Percentiles rank a stretch among this genome's conserved stretches.
Conservation (phyloP, 2,797 vertebrate genomes). For the Okamejei kenojei region DNA sequence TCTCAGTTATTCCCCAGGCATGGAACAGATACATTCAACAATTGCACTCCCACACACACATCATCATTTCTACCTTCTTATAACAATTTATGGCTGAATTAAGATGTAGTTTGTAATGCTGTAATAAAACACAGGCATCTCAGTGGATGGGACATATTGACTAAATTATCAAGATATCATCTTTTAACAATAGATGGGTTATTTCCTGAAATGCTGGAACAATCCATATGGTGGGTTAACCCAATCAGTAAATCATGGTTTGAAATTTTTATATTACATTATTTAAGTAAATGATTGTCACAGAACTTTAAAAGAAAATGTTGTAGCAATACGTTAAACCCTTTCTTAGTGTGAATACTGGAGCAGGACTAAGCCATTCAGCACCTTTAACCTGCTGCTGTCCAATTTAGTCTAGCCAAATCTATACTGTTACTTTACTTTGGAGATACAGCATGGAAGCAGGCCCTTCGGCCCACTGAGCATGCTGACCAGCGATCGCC, state of each 20-base stretch:
- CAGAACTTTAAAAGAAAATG: background rate
- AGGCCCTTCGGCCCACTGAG: too few relatives aligned
- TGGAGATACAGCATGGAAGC: too few relatives aligned
- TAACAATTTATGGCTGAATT: conserved; percentile 25
- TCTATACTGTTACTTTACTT: background rate
- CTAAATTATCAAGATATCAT: conserved; percentile 21
- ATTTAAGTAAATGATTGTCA: conserved; percentile 1
- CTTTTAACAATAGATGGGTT: conserved; percentile 21
- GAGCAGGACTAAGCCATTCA: background rate
- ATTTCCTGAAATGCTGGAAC: conserved; percentile 23
- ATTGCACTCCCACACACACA: background rate
- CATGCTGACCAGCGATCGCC: too few relatives aligned
- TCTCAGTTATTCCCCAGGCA: background rate
- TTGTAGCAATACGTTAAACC: background rate
- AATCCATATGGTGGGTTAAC: conserved; percentile 32
- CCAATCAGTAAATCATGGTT: conserved; percentile 17
- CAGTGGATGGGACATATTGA: conserved; percentile 25
- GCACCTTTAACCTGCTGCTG: background rate
- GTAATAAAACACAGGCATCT: conserved; percentile 20
- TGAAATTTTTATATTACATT: conserved; percentile 19
- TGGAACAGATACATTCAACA: conserved; percentile 22
- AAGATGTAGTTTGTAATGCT: conserved; percentile 30
- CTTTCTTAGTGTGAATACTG: background rate
- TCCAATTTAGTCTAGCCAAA: background rate
- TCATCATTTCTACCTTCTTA: background rate